Evolutionary conservation across 2,888 invertebrate species (phyloP).

Genomic region (Sphaerophoria taeniata): DNA sequence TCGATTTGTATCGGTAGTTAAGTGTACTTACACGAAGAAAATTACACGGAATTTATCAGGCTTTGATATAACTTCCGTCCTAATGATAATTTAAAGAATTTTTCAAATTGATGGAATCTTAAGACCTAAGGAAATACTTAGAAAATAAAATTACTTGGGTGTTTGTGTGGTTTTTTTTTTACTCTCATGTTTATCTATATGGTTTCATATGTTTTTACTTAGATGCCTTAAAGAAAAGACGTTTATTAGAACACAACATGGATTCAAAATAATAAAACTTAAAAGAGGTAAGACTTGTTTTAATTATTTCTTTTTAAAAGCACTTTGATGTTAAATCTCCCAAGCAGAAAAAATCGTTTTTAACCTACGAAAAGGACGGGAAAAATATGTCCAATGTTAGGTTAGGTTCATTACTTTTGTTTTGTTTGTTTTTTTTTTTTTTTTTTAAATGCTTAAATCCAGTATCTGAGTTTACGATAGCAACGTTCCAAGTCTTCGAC

Average conservation of each 20-base stretch:
- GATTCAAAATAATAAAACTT: too few relatives aligned
- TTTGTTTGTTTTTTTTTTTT: background rate
- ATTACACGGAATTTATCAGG: slow-evolving; percentile 52
- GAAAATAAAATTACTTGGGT: background rate
- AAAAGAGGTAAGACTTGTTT: too few relatives aligned
- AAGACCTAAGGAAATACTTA: background rate
- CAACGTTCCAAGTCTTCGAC: background rate
- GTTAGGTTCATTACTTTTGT: background rate
- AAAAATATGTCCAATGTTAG: background rate
- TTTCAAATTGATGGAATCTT: background rate
- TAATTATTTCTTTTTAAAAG: background rate
- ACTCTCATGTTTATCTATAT: too few relatives aligned
- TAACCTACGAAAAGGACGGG: too few relatives aligned
- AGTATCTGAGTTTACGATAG: background rate
- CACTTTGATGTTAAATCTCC: background rate
- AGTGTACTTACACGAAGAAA: slow-evolving; percentile 60
- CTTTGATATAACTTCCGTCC: slow-evolving; percentile 50
- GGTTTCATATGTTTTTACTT: too few relatives aligned
- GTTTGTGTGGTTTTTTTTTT: background rate
- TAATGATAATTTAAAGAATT: background rate
- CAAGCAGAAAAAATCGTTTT: background rate
- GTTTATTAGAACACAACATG: too few relatives aligned
- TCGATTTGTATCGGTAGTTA: slow-evolving; percentile 69
- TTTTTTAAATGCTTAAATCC: slow-evolving; percentile 8
- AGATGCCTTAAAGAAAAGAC: too few relatives aligned